Conservation (phyloP, 2,888 invertebrate genomes). For the Folsomia candida region DNA sequence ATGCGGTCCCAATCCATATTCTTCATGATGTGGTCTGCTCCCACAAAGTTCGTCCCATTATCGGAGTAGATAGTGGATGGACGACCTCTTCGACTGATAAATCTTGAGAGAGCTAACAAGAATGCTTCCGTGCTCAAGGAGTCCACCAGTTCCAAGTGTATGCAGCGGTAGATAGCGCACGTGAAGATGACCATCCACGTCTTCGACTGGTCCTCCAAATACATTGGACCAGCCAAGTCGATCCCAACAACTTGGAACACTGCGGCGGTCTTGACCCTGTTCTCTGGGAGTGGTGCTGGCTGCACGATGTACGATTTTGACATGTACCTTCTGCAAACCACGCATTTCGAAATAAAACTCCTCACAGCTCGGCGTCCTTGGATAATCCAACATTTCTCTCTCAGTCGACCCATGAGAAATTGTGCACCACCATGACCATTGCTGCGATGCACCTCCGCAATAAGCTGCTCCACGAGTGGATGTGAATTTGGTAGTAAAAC, state of each 20-base stretch:
- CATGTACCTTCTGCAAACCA: background rate
- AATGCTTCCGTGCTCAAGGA: conserved; percentile 39
- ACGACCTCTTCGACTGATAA: background rate
- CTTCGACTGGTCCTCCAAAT: background rate
- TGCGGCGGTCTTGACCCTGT: background rate
- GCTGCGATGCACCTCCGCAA: background rate
- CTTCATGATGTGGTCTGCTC: conserved; percentile 55
- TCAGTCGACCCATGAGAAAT: background rate
- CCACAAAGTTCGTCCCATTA: conserved; percentile 54
- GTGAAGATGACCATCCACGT: conserved; percentile 1
- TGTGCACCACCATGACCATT: background rate
- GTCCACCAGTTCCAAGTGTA: conserved; percentile 5
- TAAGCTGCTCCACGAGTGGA: background rate
- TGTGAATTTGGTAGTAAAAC: background rate
- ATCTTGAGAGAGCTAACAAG: background rate
- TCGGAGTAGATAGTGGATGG: conserved; percentile 49
- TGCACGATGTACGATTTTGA: background rate
- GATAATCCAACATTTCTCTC: conserved; percentile 8
- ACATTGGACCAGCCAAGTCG: conserved; percentile 5
- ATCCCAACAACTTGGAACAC: background rate
- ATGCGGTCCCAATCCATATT: conserved; percentile 57
- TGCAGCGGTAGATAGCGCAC: conserved; percentile 3
- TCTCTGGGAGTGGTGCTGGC: background rate
- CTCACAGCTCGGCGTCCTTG: background rate
- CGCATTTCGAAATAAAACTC: background rate